A percentile compares a stretch with the other conserved stretches of the same genome.
These are phyloP conservation scores for Hephaestus fuliginosus DNA, from an alignment of 2,797 vertebrate genomes.

Conservation along the genomic window DNA sequence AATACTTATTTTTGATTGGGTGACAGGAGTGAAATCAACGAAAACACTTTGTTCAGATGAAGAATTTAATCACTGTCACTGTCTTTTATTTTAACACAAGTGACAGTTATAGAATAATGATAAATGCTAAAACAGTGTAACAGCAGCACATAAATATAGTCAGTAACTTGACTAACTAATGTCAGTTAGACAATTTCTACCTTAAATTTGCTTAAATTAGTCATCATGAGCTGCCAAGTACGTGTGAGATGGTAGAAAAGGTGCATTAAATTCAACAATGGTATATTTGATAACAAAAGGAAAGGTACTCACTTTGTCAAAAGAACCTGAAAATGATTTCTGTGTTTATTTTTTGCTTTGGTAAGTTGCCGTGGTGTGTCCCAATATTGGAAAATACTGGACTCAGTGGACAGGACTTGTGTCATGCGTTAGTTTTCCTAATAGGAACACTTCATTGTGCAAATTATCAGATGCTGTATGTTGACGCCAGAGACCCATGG, in stretches of 20 bases:
- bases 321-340: not conserved
- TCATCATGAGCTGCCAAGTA: not conserved
- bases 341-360: slow-evolving; percentile 12
- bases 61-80: not conserved
- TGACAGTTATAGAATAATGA: no score
- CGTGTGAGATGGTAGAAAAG: no score
- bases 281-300: no score
- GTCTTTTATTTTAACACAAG: not conserved
- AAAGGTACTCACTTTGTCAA: not conserved
- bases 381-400: not conserved
- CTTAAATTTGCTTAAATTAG: not conserved
- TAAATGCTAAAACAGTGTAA: not conserved
- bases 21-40: not conserved
- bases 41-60: not conserved
- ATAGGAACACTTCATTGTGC: slow-evolving; percentile 6
- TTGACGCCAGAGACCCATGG: not conserved
- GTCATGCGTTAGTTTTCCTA: slow-evolving; percentile 7
- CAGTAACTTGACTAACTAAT: no score
- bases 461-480: slow-evolving; percentile 24
- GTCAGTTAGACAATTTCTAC: not conserved
- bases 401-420: not conserved
- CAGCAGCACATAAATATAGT: not conserved
- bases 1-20: slow-evolving; percentile 4
- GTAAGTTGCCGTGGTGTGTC: not conserved
- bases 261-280: no score